A percentile compares a stretch with the other conserved stretches of the same genome.
phyloP scores from a whole-genome alignment of 2,797 vertebrate genomes.

The Apodemus agrarius region DNA sequence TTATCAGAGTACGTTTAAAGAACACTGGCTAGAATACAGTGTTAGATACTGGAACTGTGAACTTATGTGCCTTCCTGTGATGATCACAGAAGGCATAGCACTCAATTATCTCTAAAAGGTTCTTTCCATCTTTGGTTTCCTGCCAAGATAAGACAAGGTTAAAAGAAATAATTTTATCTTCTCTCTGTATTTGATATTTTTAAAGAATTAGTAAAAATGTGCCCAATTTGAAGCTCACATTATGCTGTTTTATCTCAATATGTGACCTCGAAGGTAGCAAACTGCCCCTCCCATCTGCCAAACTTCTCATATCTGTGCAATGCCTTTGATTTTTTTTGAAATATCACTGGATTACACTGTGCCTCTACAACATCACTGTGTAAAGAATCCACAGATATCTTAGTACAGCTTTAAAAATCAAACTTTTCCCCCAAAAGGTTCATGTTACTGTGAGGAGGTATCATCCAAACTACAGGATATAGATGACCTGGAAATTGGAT shows the following conservation, averaged over 20 bases:
- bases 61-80: not conserved
- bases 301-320: not conserved
- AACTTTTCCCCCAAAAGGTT: not conserved
- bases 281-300: not conserved
- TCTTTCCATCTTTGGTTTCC: not conserved
- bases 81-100: not conserved
- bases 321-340: not conserved
- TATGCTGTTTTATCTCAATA: not conserved
- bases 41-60: not conserved
- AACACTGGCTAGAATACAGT: not conserved
- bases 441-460: not conserved
- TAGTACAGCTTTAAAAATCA: not conserved
- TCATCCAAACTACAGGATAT: not conserved
- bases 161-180: not conserved
- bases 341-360: not conserved
- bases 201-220: conserved; percentile 23
- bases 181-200: not conserved
- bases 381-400: not conserved
- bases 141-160: not conserved
- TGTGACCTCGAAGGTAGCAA: not conserved
- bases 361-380: not conserved
- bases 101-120: not conserved
- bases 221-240: not conserved
- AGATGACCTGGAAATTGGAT: not conserved
- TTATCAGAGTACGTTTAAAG: not conserved